A percentile compares a stretch with the other conserved stretches of the same genome.
Evolutionary conservation across 2,888 invertebrate species (phyloP).

Genomic region (Cephus pygmeus): DNA sequence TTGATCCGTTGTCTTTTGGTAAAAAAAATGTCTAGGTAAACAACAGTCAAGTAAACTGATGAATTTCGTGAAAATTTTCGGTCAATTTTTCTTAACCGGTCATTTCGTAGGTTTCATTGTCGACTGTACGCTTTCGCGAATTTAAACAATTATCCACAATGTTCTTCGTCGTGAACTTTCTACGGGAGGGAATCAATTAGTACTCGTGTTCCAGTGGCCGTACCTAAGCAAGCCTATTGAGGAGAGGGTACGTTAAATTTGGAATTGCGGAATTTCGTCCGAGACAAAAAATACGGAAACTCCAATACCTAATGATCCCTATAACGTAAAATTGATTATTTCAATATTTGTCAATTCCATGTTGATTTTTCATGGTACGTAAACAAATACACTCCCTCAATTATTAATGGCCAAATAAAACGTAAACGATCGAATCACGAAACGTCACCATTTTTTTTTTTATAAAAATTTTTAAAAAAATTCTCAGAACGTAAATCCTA

Average conservation of each 20-base stretch:
- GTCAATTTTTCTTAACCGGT: not conserved
- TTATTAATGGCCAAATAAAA: not conserved
- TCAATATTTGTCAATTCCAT: not conserved
- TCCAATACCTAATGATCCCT: not conserved
- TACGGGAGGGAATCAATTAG: conserved; percentile 6
- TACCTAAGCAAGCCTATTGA: not conserved
- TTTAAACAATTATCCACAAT: conserved; percentile 21
- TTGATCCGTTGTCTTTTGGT: not conserved
- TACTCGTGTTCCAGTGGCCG: not conserved
- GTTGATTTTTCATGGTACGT: not conserved
- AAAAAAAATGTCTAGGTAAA: not conserved
- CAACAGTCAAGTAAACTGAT: not conserved
- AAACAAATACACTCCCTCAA: not conserved
- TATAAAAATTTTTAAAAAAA: too few species aligned
- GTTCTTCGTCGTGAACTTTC: conserved; percentile 19
- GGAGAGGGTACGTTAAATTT: not conserved
- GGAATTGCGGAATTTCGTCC: not conserved
- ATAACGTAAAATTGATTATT: not conserved
- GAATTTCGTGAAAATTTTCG: not conserved
- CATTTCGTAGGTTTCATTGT: conserved; percentile 10
- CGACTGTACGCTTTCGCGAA: conserved; percentile 21
- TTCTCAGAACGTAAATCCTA: not conserved
- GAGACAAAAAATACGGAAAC: not conserved
- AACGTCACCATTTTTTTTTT: too few species aligned
- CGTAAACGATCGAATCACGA: not conserved